A percentile compares a stretch with the other conserved stretches of the same genome.
phyloP scores from a whole-genome alignment of 2,888 invertebrate genomes.

The Deilephila porcellus region DNA sequence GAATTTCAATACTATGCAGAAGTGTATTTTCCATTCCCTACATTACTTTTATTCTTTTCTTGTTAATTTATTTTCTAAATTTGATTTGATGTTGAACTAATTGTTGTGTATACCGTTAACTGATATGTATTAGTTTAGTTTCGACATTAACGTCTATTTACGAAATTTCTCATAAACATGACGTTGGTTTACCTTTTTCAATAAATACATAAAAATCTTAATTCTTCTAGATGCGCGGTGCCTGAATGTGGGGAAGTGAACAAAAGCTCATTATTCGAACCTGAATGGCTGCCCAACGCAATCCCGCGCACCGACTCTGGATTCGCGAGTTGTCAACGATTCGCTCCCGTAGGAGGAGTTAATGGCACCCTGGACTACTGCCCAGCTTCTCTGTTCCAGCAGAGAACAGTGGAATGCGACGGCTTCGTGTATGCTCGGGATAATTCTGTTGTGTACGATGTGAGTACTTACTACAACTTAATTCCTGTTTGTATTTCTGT shows the following conservation, averaged over 20 bases:
- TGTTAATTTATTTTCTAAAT: too few relatives aligned
- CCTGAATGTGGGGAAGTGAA: constrained; percentile 78
- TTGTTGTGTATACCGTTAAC: too few relatives aligned
- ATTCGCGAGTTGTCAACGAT: constrained; percentile 77
- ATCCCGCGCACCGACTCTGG: constrained; percentile 63
- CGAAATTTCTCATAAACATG: too few relatives aligned
- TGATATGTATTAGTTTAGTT: too few relatives aligned
- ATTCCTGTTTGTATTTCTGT: not conserved
- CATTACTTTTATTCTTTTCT: too few relatives aligned
- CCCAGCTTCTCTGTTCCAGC: constrained; percentile 58
- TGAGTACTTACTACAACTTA: constrained; percentile 43
- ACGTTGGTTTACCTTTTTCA: too few relatives aligned
- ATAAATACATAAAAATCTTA: too few relatives aligned
- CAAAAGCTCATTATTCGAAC: constrained; percentile 59
- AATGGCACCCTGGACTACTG: constrained; percentile 60
- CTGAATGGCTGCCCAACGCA: constrained; percentile 75
- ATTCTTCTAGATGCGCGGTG: constrained; percentile 72
- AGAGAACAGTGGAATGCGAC: constrained; percentile 51
- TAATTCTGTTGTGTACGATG: constrained; percentile 73
- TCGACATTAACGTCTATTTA: too few relatives aligned
- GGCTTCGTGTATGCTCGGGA: constrained; percentile 64
- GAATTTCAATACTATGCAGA: too few relatives aligned
- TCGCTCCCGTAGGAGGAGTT: constrained; percentile 43
- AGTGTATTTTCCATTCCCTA: too few relatives aligned
- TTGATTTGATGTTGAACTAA: too few relatives aligned